Percentiles rank a stretch among this genome's conserved stretches.
These are phyloP conservation scores for Ichneumon xanthorius DNA, from an alignment of 2,888 invertebrate genomes.

Conservation along the genomic window DNA sequence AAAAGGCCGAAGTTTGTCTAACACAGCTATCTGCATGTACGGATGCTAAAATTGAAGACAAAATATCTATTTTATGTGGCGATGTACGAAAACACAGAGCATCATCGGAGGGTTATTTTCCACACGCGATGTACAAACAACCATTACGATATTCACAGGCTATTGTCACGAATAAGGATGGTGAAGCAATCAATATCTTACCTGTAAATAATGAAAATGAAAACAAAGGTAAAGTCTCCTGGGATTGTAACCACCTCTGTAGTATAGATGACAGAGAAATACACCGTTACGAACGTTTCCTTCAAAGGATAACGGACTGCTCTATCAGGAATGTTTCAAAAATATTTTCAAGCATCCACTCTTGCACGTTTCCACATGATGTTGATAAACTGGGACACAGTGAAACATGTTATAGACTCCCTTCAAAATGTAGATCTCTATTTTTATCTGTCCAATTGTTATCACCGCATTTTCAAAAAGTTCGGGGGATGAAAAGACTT, in stretches of 20 bases:
- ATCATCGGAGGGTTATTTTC: conserved; percentile 61
- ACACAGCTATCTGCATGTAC: conserved; percentile 25
- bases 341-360: conserved; percentile 15
- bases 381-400: too few relatives aligned
- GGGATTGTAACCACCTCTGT: too few relatives aligned
- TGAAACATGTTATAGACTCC: too few relatives aligned
- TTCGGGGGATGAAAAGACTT: too few relatives aligned
- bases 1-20: conserved; percentile 41
- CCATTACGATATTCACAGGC: conserved; percentile 38
- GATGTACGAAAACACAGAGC: conserved; percentile 53
- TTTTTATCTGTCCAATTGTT: too few relatives aligned
- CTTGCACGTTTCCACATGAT: conserved; percentile 34
- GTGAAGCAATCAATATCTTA: conserved; percentile 58
- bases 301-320: conserved; percentile 30
- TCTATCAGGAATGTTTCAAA: conserved; percentile 42
- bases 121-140: conserved; percentile 60
- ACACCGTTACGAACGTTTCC: conserved; percentile 19
- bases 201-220: conserved; percentile 37
- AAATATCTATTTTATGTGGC: conserved; percentile 57
- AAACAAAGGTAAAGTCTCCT: too few relatives aligned
- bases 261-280: conserved; percentile 16
- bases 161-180: conserved; percentile 52
- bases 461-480: too few relatives aligned
- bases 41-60: conserved; percentile 23
- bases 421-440: too few relatives aligned